Conservation (phyloP, 2,797 vertebrate genomes). For the Catharus ustulatus region DNA sequence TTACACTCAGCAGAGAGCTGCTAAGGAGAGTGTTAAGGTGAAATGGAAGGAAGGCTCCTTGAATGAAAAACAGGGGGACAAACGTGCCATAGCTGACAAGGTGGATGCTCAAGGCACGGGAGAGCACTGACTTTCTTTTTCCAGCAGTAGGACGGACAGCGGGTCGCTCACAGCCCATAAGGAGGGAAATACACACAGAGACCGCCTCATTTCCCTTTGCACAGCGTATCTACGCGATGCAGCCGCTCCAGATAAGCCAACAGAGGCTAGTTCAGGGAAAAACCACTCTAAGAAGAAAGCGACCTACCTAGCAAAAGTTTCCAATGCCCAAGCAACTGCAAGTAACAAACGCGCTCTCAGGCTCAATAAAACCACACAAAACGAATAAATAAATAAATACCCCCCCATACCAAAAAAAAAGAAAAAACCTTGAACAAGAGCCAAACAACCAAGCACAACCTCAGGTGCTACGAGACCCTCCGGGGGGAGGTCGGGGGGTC, state of each 20-base stretch:
- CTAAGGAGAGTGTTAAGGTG: neutral
- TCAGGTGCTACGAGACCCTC: fast-evolving
- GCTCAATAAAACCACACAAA: too few species aligned
- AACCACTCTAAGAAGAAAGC: neutral
- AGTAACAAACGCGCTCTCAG: neutral
- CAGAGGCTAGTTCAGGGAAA: neutral
- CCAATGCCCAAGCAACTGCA: neutral
- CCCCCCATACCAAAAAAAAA: neutral
- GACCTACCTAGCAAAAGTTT: constrained; percentile 45
- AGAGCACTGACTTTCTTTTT: neutral
- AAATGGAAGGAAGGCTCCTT: neutral
- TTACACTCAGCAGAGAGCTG: fast-evolving
- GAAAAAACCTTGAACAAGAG: neutral
- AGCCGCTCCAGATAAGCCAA: constrained; percentile 39
- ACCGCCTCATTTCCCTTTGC: neutral
- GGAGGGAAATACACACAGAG: neutral
- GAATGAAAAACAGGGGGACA: neutral
- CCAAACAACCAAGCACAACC: neutral
- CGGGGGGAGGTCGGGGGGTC: neutral
- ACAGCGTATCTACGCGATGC: neutral
- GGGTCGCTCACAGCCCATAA: neutral
- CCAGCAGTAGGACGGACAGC: neutral
- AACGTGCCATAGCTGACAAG: neutral
- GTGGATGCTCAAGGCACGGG: neutral
- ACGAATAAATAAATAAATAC: too few species aligned